Evolutionary conservation across 2,797 vertebrate species (phyloP), one percentile per base, ranked within the genome.

Genomic region (Anguilla pacifica): DNA sequence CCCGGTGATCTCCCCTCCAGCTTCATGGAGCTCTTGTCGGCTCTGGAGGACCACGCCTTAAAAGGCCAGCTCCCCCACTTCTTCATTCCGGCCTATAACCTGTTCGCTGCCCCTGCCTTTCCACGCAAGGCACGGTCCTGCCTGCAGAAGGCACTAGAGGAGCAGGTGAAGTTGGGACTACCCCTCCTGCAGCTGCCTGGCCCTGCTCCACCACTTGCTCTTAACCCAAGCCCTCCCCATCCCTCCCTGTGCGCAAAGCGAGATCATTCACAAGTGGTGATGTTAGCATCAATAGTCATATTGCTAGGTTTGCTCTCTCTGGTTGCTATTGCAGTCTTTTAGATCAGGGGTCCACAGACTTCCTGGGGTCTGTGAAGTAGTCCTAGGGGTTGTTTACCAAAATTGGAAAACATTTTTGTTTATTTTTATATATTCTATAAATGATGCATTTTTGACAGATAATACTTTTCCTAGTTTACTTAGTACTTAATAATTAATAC

Each of bases 51-150:
- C 67, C 86, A 92, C 0, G 92, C 83, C 0, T 61, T 46, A 17
- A 74, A 1, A 2, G 89, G 89, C 19, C 2, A 6, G 13, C 94
- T 95, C 19, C 93, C 92, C 28, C 94, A 95, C 90, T 95, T 96
- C 89, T 95, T 95, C 0, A 90, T 91, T 46, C 91, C 90, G 0
- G 43, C 11, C 1, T 89, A 87, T 88, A 95, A 96, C 93, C 92
- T 96, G 53, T 95, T 96, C 46, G 90, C 91, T 0, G 1, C 89
- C 0, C 6, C 89, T 4, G 53, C 17, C 55, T 94, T 95, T 87
- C 88, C 93, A 0, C 91, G 88, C 43, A 92, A 25, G 77, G 28
- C 85, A 28, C 90, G 93, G 81, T 25, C 2, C n/a, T 94, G 94
- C 90, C 92, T 95, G 17, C 59, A 83, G 84, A 46, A 10, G 2